These are phyloP conservation scores for Pygmarrhopalites habei DNA, from an alignment of 1,140 invertebrate genomes.

Conservation along the genomic window DNA sequence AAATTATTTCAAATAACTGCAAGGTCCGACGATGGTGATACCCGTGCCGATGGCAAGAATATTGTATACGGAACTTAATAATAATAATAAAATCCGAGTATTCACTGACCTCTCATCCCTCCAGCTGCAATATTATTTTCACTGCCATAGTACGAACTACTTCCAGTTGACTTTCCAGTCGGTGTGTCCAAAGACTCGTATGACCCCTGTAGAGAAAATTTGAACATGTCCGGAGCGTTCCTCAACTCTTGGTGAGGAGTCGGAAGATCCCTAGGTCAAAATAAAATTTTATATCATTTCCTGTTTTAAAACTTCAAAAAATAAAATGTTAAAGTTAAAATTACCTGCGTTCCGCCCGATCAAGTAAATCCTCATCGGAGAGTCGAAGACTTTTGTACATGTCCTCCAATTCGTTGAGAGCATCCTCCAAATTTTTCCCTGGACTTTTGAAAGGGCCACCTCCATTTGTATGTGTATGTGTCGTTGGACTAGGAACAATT, in stretches of 20 bases:
- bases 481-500: not conserved
- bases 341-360: constrained; percentile 65
- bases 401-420: constrained; percentile 75
- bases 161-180: constrained; percentile 21
- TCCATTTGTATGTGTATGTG: constrained; percentile 8
- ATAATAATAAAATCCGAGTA: too few relatives aligned
- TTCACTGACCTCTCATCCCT: too few relatives aligned
- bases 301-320: too few relatives aligned
- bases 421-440: constrained; percentile 66
- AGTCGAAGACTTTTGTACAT: constrained; percentile 77
- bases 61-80: too few relatives aligned
- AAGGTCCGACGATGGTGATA: too few relatives aligned
- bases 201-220: constrained; percentile 36
- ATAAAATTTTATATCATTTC: too few relatives aligned
- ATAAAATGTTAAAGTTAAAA: too few relatives aligned
- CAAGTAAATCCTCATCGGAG: constrained; percentile 70
- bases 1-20: too few relatives aligned
- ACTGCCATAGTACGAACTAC: constrained; percentile 12
- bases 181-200: constrained; percentile 34
- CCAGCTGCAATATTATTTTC: not conserved
- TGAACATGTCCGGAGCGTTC: constrained; percentile 15
- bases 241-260: constrained; percentile 44
- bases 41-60: too few relatives aligned
- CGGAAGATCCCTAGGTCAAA: constrained; percentile 65
- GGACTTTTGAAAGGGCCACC: constrained; percentile 20